Base-by-base conservation (phyloP, 2,888 invertebrate genomes). In the Trachelus iudaicus region DNA sequence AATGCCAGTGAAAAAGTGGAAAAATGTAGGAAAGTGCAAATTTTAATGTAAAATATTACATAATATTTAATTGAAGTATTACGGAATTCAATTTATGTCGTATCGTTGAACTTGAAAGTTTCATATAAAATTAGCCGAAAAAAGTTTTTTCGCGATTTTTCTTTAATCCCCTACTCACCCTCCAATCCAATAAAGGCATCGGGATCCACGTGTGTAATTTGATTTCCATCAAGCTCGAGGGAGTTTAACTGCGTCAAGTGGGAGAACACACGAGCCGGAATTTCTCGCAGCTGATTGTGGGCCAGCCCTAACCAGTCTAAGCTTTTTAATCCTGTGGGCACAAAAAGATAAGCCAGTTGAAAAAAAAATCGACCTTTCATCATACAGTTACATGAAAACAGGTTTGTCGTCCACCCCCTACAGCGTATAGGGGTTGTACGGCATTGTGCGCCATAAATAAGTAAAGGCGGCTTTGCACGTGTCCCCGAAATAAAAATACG, bases 171-270 rank as follows among this genome's bases (percentile, higher is more conserved):
- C 31, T 23, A 85, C 91, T 92, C 93, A 97, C 97, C 97, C 95
- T 97, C 97, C 76, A 97, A 93, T 83, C 97, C 98, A 81, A 94
- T 94, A 89, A 98, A 98, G 35, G 97, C 97, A 85, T 96, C 96
- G 80, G 96, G 95, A 90, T 97, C 96, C 85, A 98, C 95, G 85
- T 94, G 93, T 84, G 93, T 94, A 84, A 98, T 97, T 87, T 94
- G 94, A 92, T 98, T 98, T 79, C 97, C 97, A 89, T 97, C 97
- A 85, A 98, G 92, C 92, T 98, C 97, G 89, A 98, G 92, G 6
- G 97, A 97, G 92, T 97, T 98, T 78, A 98, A 93, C 86, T 95
- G 94, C 34, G 94, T 94, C 86, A 98, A 93, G 90, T 97, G 96
- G 3, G 95, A 95, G 92, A 98, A 98, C 76, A 97, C 97, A 88